Evolutionary conservation across 2,113 vertebrate species (phyloP).

Genomic region (Platysteira castanea): DNA sequence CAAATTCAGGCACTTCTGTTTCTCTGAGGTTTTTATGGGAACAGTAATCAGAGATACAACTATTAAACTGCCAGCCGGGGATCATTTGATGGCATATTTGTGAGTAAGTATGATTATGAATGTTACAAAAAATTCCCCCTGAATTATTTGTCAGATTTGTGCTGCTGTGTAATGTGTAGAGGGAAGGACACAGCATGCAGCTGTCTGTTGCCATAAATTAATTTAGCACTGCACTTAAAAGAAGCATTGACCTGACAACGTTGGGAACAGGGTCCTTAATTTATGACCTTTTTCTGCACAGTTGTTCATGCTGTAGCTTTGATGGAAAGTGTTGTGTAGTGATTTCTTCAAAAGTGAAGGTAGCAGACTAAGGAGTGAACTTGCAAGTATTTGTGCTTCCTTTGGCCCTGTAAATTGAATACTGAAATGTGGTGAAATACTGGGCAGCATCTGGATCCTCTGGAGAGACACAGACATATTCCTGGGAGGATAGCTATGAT

Average conservation of each 20-base stretch:
- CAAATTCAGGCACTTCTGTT: conserved; percentile 31
- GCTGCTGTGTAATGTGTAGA: neutral
- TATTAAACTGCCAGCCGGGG: conserved; percentile 31
- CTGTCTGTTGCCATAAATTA: neutral
- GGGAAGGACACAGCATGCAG: neutral
- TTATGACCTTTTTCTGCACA: neutral
- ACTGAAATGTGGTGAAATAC: neutral
- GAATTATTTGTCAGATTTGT: conserved; percentile 20
- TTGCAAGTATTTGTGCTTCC: rapidly evolving
- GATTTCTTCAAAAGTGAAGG: neutral
- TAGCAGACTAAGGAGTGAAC: neutral
- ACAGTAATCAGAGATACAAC: conserved; percentile 46
- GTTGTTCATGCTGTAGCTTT: neutral
- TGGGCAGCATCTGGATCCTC: neutral
- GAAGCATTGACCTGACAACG: neutral
- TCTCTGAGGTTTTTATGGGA: conserved; percentile 46
- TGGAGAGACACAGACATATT: neutral
- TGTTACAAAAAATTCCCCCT: conserved; percentile 6
- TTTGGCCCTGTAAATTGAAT: neutral
- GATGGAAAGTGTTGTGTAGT: neutral
- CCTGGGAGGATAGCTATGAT: neutral
- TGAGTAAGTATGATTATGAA: conserved; percentile 5
- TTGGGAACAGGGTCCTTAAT: neutral
- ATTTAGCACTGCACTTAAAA: neutral
- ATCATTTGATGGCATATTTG: neutral